Evolutionary conservation across 2,113 vertebrate species (phyloP).

Genomic region (Hyla sarda): DNA sequence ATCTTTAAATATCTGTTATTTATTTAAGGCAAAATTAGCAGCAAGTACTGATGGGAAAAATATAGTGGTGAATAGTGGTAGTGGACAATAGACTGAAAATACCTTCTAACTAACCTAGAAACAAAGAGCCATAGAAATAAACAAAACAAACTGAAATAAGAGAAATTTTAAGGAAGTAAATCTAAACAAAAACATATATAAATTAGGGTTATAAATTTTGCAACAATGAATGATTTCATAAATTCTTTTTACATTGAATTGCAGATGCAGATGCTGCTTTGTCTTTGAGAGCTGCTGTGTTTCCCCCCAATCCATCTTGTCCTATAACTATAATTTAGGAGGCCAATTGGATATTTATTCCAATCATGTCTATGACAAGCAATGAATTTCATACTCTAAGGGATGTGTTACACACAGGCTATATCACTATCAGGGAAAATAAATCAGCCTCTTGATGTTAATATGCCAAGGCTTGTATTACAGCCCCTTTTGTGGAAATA

Average conservation of each 20-base stretch:
- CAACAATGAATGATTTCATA: too few species aligned
- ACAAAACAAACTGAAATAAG: background rate
- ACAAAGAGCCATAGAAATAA: background rate
- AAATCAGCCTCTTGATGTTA: background rate
- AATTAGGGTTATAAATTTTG: too few species aligned
- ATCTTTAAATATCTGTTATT: background rate
- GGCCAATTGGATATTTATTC: slow-evolving; percentile 19
- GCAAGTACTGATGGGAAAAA: background rate
- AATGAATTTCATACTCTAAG: slow-evolving; percentile 9
- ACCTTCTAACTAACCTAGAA: too few species aligned
- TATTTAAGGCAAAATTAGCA: background rate
- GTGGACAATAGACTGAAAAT: background rate
- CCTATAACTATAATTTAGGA: background rate
- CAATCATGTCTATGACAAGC: slow-evolving; percentile 16
- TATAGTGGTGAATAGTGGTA: background rate
- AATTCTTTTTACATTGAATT: background rate
- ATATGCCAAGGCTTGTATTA: background rate
- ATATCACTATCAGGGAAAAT: background rate
- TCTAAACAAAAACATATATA: too few species aligned
- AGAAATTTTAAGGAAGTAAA: background rate
- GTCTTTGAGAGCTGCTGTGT: background rate
- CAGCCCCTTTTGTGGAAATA: slow-evolving; percentile 4
- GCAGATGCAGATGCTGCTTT: background rate
- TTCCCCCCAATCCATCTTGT: background rate
- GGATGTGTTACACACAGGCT: background rate